Evolutionary conservation across 2,888 invertebrate species (phyloP), one percentile per base, ranked within the genome.

Genomic region (Trachelus iudaicus): DNA sequence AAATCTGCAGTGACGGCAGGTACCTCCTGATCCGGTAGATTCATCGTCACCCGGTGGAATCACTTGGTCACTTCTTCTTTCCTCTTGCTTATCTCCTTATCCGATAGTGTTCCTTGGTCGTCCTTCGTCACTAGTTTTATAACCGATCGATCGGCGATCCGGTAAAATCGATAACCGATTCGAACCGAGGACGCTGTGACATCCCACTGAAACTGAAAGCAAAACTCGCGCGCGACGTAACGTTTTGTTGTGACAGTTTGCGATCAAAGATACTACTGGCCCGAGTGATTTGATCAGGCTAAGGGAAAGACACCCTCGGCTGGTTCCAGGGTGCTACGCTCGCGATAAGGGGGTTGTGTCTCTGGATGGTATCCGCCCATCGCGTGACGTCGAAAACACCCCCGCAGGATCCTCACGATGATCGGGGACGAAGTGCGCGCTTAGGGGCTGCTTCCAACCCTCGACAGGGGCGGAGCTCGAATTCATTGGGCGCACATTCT

Each of bases 1-100:
- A 88, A 81, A 80, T 88, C 88, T 31, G 86, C 81, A 1, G 85
- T 83, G 31, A 87, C 86, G 23, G 85, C 89, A 11, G 89, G 89
- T 56, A 89, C 89, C 78, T 89, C 89, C 81, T 89, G 89, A 84
- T 89, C 89, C 73, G 87, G 81, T 35, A 89, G 82, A 75, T 86
- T 89, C 89, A 89, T 89, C 84, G 86, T 89, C 69, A 73, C 76
- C 76, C 76, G 12, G n/a, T 13, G 9, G 2, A 76, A 74, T 35
- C 35, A 37, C 37, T 37, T 34, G 9, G 34, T 69, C 3, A 34
- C 11, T 73, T 33, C 13, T 23, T 73, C 13, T 15, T 13, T 34
- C 3, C 23, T 69, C 31, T 69, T 34, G 15, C 11, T 77, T 69
- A 30, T 30, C 34, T 30, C 37, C 31, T 73, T 73, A 30, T 34